Evolutionary conservation across 2,113 vertebrate genomes (phyloP).

Genomic region (Entosphenus tridentatus): DNA sequence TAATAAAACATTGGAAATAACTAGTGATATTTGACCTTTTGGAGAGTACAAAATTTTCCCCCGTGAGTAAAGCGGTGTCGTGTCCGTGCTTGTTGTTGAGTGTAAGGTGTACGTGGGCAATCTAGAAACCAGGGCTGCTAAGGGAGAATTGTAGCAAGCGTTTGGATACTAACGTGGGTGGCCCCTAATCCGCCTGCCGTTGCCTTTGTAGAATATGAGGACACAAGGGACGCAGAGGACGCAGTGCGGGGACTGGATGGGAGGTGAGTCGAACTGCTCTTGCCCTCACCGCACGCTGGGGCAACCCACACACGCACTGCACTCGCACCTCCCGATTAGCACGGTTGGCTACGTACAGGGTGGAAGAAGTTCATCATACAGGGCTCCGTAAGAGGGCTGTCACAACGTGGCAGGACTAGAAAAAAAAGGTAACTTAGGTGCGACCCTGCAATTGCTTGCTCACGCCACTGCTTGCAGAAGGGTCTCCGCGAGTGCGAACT

Average conservation of each 20-base stretch:
- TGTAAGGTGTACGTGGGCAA: background rate
- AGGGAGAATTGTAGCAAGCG: background rate
- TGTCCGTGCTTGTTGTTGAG: background rate
- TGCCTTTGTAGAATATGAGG: background rate
- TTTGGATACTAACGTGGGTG: background rate
- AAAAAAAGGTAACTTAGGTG: too few species aligned
- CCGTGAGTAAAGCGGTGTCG: background rate
- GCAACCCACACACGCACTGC: background rate
- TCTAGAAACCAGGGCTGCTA: background rate
- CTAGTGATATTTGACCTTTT: too few species aligned
- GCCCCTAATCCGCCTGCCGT: background rate
- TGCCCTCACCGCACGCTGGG: background rate
- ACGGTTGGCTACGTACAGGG: background rate
- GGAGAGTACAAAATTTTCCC: too few species aligned
- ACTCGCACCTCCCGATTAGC: background rate
- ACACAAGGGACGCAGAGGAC: background rate
- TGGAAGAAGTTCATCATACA: background rate
- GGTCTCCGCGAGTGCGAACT: too few species aligned
- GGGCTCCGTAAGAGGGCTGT: background rate
- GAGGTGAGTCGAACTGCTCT: background rate
- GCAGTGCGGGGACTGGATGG: background rate
- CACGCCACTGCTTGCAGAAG: too few species aligned
- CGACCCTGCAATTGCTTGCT: too few species aligned
- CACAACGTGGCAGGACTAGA: background rate
- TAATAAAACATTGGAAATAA: too few species aligned